Percentiles rank a stretch among this genome's conserved stretches.
phyloP scores from a whole-genome alignment of 2,797 vertebrate species.

The Triplophysa bombifrons region DNA sequence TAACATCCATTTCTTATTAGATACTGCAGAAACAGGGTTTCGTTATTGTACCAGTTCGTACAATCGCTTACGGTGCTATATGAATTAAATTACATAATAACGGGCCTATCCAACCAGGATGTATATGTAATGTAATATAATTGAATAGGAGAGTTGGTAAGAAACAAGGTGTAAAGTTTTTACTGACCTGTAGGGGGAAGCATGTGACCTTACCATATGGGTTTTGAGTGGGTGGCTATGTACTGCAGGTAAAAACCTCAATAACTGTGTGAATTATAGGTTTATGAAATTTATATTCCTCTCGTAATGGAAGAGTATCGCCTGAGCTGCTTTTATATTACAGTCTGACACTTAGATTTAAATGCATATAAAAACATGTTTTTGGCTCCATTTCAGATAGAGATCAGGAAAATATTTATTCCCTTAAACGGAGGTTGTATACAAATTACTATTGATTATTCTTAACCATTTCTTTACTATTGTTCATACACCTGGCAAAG shows the following conservation, averaged over 20 bases:
- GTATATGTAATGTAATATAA: conserved; percentile 38
- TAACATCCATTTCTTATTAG: conserved; percentile 46
- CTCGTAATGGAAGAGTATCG: neutral
- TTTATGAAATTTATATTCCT: conserved; percentile 17
- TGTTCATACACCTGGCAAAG: too few species aligned
- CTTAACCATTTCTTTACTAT: neutral
- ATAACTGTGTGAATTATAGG: neutral
- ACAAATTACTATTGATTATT: neutral
- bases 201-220: conserved; percentile 66
- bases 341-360: neutral
- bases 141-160: conserved; percentile 27
- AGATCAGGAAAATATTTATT: neutral
- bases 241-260: neutral
- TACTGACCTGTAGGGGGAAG: conserved; percentile 75
- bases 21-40: conserved; percentile 25
- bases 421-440: neutral
- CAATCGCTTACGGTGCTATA: conserved; percentile 56
- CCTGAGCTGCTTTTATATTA: conserved; percentile 9
- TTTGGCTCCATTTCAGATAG: neutral
- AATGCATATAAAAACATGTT: neutral
- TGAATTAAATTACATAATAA: conserved; percentile 61
- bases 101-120: conserved; percentile 67
- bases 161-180: conserved; percentile 36
- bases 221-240: conserved; percentile 33
- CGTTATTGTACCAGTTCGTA: conserved; percentile 68